Conservation (phyloP, 1,140 invertebrate genomes). For the Anastrepha ludens region DNA sequence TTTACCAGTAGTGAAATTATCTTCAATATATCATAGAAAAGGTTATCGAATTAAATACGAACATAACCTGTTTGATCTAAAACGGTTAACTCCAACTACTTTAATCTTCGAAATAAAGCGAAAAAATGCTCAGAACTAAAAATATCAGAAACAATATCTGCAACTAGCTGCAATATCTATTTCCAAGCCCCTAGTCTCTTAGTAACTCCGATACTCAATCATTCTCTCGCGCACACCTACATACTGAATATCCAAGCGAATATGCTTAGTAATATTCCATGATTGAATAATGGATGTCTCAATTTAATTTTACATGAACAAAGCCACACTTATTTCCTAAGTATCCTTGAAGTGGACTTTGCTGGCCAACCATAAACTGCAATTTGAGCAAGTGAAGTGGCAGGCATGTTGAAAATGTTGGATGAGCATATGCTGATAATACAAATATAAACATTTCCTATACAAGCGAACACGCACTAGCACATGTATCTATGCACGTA, state of each 20-base stretch:
- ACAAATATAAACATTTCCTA: not conserved
- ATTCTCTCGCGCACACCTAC: not conserved
- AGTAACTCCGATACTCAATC: too few relatives aligned
- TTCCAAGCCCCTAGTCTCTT: too few relatives aligned
- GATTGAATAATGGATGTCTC: not conserved
- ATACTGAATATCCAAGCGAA: not conserved
- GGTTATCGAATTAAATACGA: too few relatives aligned
- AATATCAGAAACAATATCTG: too few relatives aligned
- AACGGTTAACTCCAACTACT: too few relatives aligned
- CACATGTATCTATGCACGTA: not conserved
- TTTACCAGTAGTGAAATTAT: too few relatives aligned
- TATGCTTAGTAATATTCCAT: not conserved
- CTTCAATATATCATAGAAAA: too few relatives aligned
- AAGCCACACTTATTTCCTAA: not conserved
- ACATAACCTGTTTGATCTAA: too few relatives aligned
- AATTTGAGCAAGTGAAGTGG: constrained; percentile 6
- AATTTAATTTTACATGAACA: constrained; percentile 18
- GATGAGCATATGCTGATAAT: not conserved
- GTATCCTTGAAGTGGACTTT: not conserved
- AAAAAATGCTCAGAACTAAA: too few relatives aligned
- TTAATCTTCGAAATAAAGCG: too few relatives aligned
- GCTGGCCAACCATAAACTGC: not conserved
- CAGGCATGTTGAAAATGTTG: not conserved
- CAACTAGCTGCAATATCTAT: too few relatives aligned
- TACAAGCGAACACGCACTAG: not conserved